These are phyloP conservation scores for Lottia scabra DNA, from an alignment of 2,888 invertebrate genomes.

Conservation along the genomic window DNA sequence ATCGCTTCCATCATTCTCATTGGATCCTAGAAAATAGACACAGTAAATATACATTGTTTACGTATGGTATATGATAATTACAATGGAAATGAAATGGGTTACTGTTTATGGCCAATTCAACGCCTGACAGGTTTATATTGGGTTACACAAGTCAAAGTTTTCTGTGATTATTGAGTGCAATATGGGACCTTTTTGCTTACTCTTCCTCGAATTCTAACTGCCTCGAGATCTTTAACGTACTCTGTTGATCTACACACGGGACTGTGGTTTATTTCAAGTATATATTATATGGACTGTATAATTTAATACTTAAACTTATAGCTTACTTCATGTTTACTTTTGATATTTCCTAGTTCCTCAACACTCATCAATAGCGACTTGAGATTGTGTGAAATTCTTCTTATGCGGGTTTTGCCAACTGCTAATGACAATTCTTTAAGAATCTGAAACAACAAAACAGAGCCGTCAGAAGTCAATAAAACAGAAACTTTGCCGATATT, in stretches of 20 bases:
- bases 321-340: slow-evolving; percentile 2
- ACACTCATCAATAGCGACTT: not conserved
- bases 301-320: slow-evolving; percentile 1
- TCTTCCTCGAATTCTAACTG: not conserved
- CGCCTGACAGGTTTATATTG: not conserved
- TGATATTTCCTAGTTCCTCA: slow-evolving; percentile 2
- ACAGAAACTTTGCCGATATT: not conserved
- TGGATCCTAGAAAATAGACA: not conserved
- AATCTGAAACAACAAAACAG: not conserved
- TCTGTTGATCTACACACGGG: not conserved
- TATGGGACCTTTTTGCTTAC: not conserved
- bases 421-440: not conserved
- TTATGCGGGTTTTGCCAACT: not conserved
- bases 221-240: not conserved
- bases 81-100: not conserved
- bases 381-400: not conserved
- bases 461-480: not conserved
- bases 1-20: not conserved
- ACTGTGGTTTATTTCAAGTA: not conserved
- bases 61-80: not conserved
- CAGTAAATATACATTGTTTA: not conserved
- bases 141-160: not conserved
- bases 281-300: not conserved
- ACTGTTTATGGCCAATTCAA: not conserved
- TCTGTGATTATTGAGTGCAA: not conserved